Percentiles rank a stretch among this genome's conserved stretches.
These are phyloP conservation scores for Apteryx mantelli DNA, from an alignment of 2,113 vertebrate species.

Conservation along the genomic window DNA sequence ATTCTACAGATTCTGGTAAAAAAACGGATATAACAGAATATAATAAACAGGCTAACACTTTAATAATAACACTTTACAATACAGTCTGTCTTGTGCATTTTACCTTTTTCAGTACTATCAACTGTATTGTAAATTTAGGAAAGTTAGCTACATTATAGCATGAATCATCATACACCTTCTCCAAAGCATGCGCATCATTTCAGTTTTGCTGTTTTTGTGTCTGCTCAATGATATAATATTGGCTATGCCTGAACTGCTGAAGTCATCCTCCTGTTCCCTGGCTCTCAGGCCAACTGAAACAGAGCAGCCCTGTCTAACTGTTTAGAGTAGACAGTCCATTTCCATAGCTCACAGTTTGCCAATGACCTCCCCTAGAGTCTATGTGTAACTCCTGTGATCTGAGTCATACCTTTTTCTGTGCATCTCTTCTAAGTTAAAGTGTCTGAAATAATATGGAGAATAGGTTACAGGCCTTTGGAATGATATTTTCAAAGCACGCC, in stretches of 20 bases:
- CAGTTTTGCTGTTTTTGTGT: background rate
- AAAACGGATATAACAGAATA: background rate
- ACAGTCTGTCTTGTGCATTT: background rate
- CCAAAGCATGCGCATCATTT: background rate
- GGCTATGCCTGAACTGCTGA: background rate
- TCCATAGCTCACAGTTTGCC: background rate
- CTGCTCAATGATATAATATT: background rate
- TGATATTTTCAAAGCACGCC: too few relatives aligned
- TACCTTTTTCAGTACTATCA: background rate
- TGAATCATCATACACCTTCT: background rate
- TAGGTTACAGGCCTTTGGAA: too few relatives aligned
- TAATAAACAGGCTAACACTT: background rate
- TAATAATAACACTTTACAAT: background rate
- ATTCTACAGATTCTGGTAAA: background rate
- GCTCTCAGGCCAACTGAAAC: background rate
- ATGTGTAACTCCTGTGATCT: background rate
- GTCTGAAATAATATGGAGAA: too few relatives aligned
- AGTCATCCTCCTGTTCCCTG: background rate
- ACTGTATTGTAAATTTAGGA: background rate
- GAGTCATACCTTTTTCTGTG: background rate
- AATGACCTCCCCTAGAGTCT: background rate
- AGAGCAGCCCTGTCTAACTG: background rate
- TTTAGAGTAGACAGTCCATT: background rate
- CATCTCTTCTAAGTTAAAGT: background rate
- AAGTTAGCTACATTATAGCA: background rate